Evolutionary conservation across 2,888 invertebrate genomes (phyloP), one percentile per base, ranked within the genome.

Genomic region (Margaritifera margaritifera): DNA sequence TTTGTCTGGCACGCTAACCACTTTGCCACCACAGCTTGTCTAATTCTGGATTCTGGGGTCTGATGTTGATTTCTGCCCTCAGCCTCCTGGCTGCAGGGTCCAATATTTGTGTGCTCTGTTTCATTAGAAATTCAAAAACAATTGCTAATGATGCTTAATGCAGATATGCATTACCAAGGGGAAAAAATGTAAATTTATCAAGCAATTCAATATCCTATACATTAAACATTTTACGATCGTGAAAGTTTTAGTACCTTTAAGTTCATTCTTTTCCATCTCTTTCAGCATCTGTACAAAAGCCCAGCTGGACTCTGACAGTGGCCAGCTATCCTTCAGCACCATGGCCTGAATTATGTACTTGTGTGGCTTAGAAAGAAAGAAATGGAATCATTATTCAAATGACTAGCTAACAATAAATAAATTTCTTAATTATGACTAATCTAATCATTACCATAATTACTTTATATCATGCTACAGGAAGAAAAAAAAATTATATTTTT

Each of bases 291-390:
- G 85, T 11, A 90, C 88, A 80, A 89, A 89, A 19, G 81, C 72
- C 90, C 89, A 89, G 74, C 85, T 85, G 55, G 80, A 77, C 71
- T 87, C 86, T 6, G 87, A 86, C 58, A 90, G 72, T 15, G 89
- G 89, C 90, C 90, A 90, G 69, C 88, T 87, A 69, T 87, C 82
- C 63, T 87, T 80, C 66, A 88, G 70, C 27, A 90, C 87, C 22
- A 79, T 76, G 0, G 89, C 90, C 72, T 90, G 87, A n/a, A 90
- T 80, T 27, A 88, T 84, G 80, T 90, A 90, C 77, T 89, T 89
- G 81, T 90, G 89, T 2, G 84, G 83, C 87, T 88, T 77, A 1
- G 78, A 80, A 61, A 68, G 42, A 53, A 53, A 64, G 64, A 54
- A 27, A 66, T 15, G 11, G 18, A 22, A 55, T 24, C 27, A 55